These are phyloP conservation scores for Melanargia galathea DNA, from an alignment of 2,888 invertebrate species.

Conservation along the genomic window DNA sequence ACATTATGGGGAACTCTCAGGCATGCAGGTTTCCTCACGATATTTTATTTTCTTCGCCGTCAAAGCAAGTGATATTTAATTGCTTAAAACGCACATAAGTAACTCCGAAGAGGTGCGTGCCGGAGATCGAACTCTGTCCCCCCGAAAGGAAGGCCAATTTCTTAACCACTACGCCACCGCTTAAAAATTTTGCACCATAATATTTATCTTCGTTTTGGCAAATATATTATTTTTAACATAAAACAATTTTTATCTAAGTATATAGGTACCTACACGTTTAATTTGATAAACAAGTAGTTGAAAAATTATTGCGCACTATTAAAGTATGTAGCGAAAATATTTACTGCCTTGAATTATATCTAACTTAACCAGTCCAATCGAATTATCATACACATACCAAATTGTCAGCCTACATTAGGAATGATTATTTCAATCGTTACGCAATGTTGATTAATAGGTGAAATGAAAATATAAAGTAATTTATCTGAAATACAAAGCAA, in stretches of 20 bases:
- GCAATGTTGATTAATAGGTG: conserved; percentile 35
- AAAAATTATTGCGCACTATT: conserved; percentile 3
- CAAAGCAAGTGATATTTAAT: too few species aligned
- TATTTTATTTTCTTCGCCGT: too few species aligned
- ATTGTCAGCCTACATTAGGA: conserved; percentile 40
- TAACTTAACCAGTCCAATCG: conserved; percentile 7
- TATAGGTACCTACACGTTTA: background rate
- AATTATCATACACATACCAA: conserved; percentile 33
- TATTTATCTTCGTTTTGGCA: too few species aligned
- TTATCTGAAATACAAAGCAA: conserved; percentile 14
- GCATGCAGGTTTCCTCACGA: too few species aligned
- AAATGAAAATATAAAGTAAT: conserved; percentile 32
- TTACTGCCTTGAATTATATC: background rate
- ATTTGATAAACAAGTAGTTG: background rate
- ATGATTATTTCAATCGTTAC: conserved; percentile 37
- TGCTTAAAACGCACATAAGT: too few species aligned
- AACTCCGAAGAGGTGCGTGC: too few species aligned
- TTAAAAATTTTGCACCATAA: too few species aligned
- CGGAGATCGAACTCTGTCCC: too few species aligned
- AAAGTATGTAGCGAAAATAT: conserved; percentile 14
- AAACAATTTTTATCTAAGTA: background rate
- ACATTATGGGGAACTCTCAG: too few species aligned
- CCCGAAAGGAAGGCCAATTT: too few species aligned
- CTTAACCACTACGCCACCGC: too few species aligned
- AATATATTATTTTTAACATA: too few species aligned